Evolutionary conservation across 2,797 vertebrate species (phyloP).

Genomic region (Micrastur ruficollis): DNA sequence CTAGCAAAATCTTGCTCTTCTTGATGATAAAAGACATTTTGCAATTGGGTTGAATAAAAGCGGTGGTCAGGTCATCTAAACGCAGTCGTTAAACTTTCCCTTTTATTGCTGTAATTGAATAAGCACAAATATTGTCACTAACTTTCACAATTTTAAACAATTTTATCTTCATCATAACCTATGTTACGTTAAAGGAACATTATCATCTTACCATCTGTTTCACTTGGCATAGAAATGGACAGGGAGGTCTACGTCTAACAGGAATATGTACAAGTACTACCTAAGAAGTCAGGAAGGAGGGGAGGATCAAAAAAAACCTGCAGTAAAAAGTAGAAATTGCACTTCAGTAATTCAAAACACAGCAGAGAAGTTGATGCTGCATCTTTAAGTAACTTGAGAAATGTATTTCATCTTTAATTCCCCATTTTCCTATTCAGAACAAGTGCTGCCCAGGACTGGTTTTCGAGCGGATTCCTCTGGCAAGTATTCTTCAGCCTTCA

Average conservation of each 20-base stretch:
- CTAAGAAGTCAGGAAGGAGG: background rate
- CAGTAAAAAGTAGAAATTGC: background rate
- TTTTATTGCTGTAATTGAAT: background rate
- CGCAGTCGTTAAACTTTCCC: background rate
- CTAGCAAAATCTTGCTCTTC: background rate
- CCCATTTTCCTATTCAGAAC: slow-evolving; percentile 86
- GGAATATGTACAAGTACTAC: background rate
- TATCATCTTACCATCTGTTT: background rate
- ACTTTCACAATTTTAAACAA: background rate
- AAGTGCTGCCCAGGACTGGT: slow-evolving; percentile 87
- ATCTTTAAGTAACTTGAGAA: slow-evolving; percentile 67
- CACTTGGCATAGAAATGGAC: background rate
- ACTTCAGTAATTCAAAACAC: background rate
- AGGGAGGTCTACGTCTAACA: background rate
- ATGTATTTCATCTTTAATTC: slow-evolving; percentile 79
- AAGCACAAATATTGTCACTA: background rate
- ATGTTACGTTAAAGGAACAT: background rate
- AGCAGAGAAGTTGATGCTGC: slow-evolving; percentile 57
- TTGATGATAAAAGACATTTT: background rate
- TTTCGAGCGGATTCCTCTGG: slow-evolving; percentile 89
- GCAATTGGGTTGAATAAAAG: background rate
- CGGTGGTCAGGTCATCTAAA: background rate
- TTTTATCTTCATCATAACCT: background rate
- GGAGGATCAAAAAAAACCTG: background rate
- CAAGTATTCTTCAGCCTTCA: slow-evolving; percentile 80